Evolutionary conservation across 2,888 invertebrate species (phyloP).

Genomic region (Tenthredo livida): DNA sequence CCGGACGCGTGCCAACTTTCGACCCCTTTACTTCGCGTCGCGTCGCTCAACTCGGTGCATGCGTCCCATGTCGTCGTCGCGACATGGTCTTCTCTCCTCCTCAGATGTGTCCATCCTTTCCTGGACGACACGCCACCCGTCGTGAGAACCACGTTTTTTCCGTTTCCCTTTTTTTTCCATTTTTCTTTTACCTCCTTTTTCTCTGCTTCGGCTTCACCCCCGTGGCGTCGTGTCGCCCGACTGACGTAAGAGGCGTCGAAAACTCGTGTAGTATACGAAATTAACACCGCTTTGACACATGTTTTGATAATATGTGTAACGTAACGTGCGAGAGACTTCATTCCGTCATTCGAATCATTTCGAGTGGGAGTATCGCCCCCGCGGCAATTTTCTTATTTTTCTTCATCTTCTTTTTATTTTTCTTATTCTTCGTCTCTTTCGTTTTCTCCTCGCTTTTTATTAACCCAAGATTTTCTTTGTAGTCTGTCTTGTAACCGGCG

Average conservation of each 20-base stretch:
- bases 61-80: background rate
- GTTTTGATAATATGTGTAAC: background rate
- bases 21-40: conserved; percentile 1
- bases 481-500: background rate
- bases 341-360: background rate
- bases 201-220: background rate
- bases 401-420: background rate
- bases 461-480: background rate
- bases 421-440: background rate
- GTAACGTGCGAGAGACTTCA: too few species aligned
- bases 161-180: background rate
- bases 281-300: background rate
- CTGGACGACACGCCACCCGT: conserved; percentile 14
- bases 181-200: background rate
- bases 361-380: background rate
- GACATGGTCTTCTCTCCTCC: background rate
- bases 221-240: background rate
- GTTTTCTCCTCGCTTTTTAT: background rate
- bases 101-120: background rate
- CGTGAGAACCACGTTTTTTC: background rate
- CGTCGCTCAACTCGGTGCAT: background rate
- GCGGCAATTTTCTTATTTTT: background rate
- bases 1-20: conserved; percentile 43
- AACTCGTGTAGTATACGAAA: background rate
- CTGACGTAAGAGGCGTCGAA: background rate